Percentiles rank a stretch among this genome's conserved stretches.
Evolutionary conservation across 2,888 invertebrate genomes (phyloP).

Genomic region (Perdita meconis): DNA sequence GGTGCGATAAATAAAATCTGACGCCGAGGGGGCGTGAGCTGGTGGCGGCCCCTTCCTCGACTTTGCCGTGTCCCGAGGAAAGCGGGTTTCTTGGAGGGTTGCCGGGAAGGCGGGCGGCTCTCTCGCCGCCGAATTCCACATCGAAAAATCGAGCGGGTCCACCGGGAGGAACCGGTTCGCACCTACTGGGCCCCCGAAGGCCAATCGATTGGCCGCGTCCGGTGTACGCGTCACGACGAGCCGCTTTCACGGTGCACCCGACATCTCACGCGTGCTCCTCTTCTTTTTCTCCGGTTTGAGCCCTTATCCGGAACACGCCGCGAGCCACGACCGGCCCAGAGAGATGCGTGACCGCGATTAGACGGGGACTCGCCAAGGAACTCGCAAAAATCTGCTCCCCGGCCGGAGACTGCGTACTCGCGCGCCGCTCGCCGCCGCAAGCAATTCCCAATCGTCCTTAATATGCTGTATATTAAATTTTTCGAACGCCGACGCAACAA

Average conservation of each 20-base stretch:
- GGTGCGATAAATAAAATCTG: constrained; percentile 77
- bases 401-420: constrained; percentile 37
- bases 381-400: constrained; percentile 27
- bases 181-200: constrained; percentile 69
- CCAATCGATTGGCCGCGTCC: constrained; percentile 67
- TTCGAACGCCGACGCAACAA: background rate
- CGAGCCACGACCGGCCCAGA: constrained; percentile 55
- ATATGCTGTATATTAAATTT: constrained; percentile 48
- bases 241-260: constrained; percentile 65
- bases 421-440: background rate
- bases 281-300: constrained; percentile 30
- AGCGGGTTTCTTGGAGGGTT: constrained; percentile 55
- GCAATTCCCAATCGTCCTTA: constrained; percentile 11
- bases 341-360: constrained; percentile 63
- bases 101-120: constrained; percentile 22
- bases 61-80: constrained; percentile 15
- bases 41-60: no score
- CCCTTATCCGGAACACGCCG: constrained; percentile 62
- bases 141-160: constrained; percentile 74
- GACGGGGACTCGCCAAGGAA: constrained; percentile 31
- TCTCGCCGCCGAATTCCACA: constrained; percentile 49
- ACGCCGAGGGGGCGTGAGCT: constrained; percentile 68
- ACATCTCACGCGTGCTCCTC: constrained; percentile 59
- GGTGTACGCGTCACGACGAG: constrained; percentile 38
- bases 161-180: constrained; percentile 77